Evolutionary conservation across 1,140 invertebrate species (phyloP).

Genomic region (Globodera rostochiensis): DNA sequence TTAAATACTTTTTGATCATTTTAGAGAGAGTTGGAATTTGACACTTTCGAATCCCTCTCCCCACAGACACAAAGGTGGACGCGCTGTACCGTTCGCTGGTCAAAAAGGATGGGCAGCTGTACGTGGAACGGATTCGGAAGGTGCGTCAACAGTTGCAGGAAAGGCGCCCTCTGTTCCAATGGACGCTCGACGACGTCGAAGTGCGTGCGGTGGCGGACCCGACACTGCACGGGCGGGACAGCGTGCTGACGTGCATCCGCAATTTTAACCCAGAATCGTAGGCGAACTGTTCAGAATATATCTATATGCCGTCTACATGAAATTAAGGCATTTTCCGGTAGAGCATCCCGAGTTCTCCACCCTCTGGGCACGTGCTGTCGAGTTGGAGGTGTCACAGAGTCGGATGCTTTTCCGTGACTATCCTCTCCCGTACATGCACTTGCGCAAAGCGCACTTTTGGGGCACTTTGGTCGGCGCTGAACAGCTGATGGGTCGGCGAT

Average conservation of each 20-base stretch:
- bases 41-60: not conserved
- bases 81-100: slow-evolving; percentile 82
- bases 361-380: slow-evolving; percentile 85
- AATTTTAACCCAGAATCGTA: slow-evolving; percentile 79
- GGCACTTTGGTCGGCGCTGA: slow-evolving; percentile 87
- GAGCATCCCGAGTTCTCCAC: slow-evolving; percentile 86
- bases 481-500: slow-evolving; percentile 71
- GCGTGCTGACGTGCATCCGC: slow-evolving; percentile 75
- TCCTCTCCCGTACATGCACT: slow-evolving; percentile 74
- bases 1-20: slow-evolving; percentile 17
- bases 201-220: slow-evolving; percentile 84
- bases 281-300: slow-evolving; percentile 36
- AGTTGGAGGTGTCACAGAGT: slow-evolving; percentile 80
- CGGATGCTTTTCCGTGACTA: slow-evolving; percentile 90
- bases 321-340: slow-evolving; percentile 81
- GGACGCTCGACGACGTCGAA: slow-evolving; percentile 78
- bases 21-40: slow-evolving; percentile 4
- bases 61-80: slow-evolving; percentile 73
- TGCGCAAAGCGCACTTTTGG: slow-evolving; percentile 77
- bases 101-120: slow-evolving; percentile 89
- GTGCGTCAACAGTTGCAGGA: slow-evolving; percentile 70
- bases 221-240: slow-evolving; percentile 80
- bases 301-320: slow-evolving; percentile 9
- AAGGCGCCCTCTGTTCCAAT: slow-evolving; percentile 76
- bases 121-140: slow-evolving; percentile 83